Percentiles rank a stretch among this genome's conserved stretches.
Evolutionary conservation across 2,888 invertebrate genomes (phyloP).

Genomic region (Ametastegia equiseti): DNA sequence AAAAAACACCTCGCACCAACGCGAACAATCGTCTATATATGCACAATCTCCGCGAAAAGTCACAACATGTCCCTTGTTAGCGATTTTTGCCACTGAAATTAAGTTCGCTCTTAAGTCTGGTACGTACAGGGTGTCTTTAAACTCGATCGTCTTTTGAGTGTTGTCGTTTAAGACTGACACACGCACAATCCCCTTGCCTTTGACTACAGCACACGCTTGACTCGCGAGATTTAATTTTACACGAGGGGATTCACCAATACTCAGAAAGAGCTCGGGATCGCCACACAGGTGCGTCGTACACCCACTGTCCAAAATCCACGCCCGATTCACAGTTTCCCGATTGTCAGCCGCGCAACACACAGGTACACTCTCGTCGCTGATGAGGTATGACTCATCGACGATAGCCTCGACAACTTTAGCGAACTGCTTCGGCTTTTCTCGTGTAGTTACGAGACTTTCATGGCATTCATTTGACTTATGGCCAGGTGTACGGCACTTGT

Average conservation of each 20-base stretch:
- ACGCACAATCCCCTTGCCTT: neutral
- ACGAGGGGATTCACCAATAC: neutral
- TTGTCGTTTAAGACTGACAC: neutral
- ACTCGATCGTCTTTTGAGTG: neutral
- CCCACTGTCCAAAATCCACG: constrained; percentile 50
- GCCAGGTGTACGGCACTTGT: too few species aligned
- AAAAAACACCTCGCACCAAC: constrained; percentile 54
- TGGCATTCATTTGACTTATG: too few species aligned
- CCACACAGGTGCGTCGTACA: constrained; percentile 44
- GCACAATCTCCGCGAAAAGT: constrained; percentile 51
- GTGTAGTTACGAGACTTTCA: too few species aligned
- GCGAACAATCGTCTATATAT: constrained; percentile 52
- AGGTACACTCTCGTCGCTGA: too few species aligned
- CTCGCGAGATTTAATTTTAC: neutral
- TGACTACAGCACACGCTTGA: neutral
- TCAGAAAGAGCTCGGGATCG: constrained; percentile 40
- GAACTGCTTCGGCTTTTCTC: too few species aligned
- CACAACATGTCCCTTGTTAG: constrained; percentile 50
- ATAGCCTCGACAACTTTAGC: too few species aligned
- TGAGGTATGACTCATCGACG: neutral
- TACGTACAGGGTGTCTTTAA: constrained; percentile 46
- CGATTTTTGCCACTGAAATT: constrained; percentile 55
- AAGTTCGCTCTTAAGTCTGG: constrained; percentile 56
- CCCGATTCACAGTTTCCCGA: too few species aligned
- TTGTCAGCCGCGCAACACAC: too few species aligned